phyloP scores from a whole-genome alignment of 2,113 vertebrate species.

The Galbula dea region DNA sequence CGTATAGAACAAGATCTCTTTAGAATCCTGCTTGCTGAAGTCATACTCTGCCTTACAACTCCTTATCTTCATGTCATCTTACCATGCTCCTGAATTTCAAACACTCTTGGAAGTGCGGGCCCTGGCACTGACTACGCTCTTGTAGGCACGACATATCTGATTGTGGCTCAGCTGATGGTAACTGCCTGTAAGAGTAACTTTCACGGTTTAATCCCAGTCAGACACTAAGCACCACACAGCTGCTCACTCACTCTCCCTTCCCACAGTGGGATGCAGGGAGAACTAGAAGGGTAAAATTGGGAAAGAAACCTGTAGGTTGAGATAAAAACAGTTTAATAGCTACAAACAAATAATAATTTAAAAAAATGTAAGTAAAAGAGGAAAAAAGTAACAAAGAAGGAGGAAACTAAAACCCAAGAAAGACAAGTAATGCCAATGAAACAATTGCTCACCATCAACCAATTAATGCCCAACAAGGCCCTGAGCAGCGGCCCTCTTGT shows the following conservation, averaged over 20 bases:
- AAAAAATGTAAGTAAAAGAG: neutral
- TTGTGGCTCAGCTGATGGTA: neutral
- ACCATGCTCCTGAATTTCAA: neutral
- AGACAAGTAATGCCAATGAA: neutral
- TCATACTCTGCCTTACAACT: neutral
- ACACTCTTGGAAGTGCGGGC: neutral
- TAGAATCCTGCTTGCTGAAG: neutral
- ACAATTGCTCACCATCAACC: neutral
- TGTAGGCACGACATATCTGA: neutral
- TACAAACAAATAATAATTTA: neutral
- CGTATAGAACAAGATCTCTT: neutral
- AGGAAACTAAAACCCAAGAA: neutral
- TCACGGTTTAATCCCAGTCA: neutral
- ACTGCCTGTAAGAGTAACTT: neutral
- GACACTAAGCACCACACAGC: neutral
- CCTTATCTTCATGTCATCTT: neutral
- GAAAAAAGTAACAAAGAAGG: neutral
- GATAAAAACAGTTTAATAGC: neutral
- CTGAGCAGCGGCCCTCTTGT: fast-evolving
- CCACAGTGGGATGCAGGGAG: fast-evolving
- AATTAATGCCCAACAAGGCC: neutral
- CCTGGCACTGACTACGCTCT: neutral
- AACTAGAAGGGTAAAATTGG: neutral
- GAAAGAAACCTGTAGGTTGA: neutral
- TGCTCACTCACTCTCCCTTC: too few species aligned